Percentiles rank a stretch among this genome's conserved stretches.
Evolutionary conservation across 2,888 invertebrate genomes (phyloP).

Genomic region (Penaeus monodon): DNA sequence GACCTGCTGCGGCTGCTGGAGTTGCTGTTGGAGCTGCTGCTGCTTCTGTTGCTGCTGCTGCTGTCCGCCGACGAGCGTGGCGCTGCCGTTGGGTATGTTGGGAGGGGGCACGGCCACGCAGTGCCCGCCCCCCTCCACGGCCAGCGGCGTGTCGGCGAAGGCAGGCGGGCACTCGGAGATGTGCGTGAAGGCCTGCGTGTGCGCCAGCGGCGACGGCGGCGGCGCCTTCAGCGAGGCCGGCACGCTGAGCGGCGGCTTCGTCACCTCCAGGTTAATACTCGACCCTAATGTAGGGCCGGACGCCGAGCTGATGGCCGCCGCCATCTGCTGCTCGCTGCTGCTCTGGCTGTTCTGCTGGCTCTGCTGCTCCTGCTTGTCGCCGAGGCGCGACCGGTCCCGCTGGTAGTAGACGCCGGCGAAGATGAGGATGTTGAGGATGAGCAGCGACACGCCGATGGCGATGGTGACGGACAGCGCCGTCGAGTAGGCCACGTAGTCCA

Average conservation of each 20-base stretch:
- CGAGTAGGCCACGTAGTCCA: conserved; percentile 77
- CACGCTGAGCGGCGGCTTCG: conserved; percentile 39
- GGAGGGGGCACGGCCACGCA: conserved; percentile 34
- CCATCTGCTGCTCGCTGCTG: conserved; percentile 62
- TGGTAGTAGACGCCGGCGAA: conserved; percentile 87
- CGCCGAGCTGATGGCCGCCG: conserved; percentile 33
- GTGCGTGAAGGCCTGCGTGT: conserved; percentile 60
- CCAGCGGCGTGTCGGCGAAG: conserved; percentile 55
- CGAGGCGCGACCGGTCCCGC: conserved; percentile 51
- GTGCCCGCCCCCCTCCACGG: conserved; percentile 17
- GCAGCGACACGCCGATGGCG: conserved; percentile 91
- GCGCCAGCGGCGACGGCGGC: conserved; percentile 48
- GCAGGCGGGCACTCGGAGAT: conserved; percentile 64
- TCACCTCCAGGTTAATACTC: conserved; percentile 49
- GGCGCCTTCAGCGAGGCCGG: conserved; percentile 43
- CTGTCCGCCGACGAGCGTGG: conserved; percentile 31
- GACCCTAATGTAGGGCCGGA: conserved; percentile 49
- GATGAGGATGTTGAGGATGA: conserved; percentile 91
- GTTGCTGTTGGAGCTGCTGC: conserved; percentile 9
- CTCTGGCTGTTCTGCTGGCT: conserved; percentile 55
- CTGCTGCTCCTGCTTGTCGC: conserved; percentile 57
- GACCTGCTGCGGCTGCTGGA: conserved; percentile 7
- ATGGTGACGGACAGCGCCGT: conserved; percentile 94
- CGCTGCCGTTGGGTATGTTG: conserved; percentile 50
- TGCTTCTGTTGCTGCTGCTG: conserved; percentile 21